Evolutionary conservation across 2,888 invertebrate genomes (phyloP).

Genomic region (Drosophila suboccidentalis): DNA sequence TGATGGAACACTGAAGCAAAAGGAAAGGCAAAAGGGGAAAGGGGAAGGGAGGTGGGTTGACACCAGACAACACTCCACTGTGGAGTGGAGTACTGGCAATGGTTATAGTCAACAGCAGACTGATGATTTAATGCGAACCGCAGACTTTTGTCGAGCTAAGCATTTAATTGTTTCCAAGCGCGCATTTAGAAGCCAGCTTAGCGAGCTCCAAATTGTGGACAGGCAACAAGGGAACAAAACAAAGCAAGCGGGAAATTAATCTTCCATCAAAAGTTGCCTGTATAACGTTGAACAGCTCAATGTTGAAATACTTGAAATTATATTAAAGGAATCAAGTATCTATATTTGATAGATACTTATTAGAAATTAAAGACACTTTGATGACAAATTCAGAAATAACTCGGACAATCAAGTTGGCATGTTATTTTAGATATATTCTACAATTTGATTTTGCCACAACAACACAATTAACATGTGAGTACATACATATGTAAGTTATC

Average conservation of each 20-base stretch:
- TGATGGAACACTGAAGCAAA: slow-evolving; percentile 50
- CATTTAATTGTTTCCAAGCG: slow-evolving; percentile 77
- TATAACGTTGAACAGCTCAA: background rate
- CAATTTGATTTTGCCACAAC: too few relatives aligned
- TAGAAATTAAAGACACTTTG: too few relatives aligned
- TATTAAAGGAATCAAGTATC: background rate
- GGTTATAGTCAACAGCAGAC: slow-evolving; percentile 68
- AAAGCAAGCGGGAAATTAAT: slow-evolving; percentile 3
- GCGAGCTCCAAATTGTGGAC: slow-evolving; percentile 11
- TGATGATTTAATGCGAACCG: slow-evolving; percentile 80
- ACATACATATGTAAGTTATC: background rate
- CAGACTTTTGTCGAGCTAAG: slow-evolving; percentile 80
- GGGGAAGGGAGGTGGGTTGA: slow-evolving; percentile 33
- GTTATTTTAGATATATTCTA: too few relatives aligned
- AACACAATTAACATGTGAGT: background rate
- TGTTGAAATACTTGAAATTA: background rate
- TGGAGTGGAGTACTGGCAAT: slow-evolving; percentile 31
- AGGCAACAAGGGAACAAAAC: slow-evolving; percentile 2
- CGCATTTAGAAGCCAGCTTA: slow-evolving; percentile 42
- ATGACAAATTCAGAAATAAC: too few relatives aligned
- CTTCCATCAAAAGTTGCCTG: slow-evolving; percentile 3
- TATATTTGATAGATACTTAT: background rate
- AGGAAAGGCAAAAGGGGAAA: slow-evolving; percentile 6
- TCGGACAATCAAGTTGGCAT: background rate
- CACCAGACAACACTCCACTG: slow-evolving; percentile 13